Evolutionary conservation across 2,113 vertebrate species (phyloP), one percentile per base, ranked within the genome.

Genomic region (Petrocephalus zakoni): DNA sequence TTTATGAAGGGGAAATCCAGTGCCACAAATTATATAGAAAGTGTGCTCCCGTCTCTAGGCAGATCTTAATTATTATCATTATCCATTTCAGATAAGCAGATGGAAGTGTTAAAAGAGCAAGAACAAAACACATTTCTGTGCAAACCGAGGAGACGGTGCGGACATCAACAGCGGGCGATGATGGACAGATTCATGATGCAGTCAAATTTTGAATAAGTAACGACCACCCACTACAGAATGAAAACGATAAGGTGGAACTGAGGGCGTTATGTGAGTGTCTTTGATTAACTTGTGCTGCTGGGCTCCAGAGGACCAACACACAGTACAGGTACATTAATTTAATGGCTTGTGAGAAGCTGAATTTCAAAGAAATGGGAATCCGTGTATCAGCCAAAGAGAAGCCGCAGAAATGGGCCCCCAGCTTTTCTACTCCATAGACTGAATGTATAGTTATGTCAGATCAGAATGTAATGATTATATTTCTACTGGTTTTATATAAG

Each of bases 51-150:
- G 21, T 83, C 42, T 83, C 81, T n/a, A 49, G 42, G 46, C 42
- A 83, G 42, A 78, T 13, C 46, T 47, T 85, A 85, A 51, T 85
- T 53, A 83, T 83, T 49, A 49, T 83, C 46, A 83, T 83, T 83
- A 83, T 21, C 81, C 46, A 49, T 83, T 83, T 83, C 46, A 22
- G 61, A 68, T 83, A 22, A 47, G 81, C 81, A 49, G 81, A 47
- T 49, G 21, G 6, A n/a, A 46, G 46, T 49, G 81, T 49, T 49
- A 47, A 49, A 46, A 49, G 8, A 42, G 11, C 2, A n/a, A 55
- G 6, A 55, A 53, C 4, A 29, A 29, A 85, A 85, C 2, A n/a
- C 84, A 5, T 8, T n/a, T 46, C 42, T 47, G 13, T n/a, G 46
- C 81, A n/a, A 47, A 49, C 37, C 19, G 19, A 34, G 25, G 51